phyloP scores from a whole-genome alignment of 2,888 invertebrate species.

The Corbicula japonica region DNA sequence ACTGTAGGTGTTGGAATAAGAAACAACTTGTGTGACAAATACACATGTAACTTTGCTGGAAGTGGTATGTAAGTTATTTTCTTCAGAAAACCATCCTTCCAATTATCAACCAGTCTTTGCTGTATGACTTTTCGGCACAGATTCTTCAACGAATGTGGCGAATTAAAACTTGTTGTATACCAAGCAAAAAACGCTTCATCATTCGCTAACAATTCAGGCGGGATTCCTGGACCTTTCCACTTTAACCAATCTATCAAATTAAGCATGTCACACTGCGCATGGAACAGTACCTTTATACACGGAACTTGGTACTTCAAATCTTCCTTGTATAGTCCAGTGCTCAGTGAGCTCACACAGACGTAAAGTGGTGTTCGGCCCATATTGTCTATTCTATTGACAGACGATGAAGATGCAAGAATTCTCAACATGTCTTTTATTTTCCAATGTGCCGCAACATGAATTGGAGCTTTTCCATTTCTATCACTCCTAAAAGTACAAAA shows the following conservation, averaged over 20 bases:
- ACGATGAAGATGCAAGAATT: slow-evolving; percentile 79
- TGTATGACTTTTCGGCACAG: slow-evolving; percentile 86
- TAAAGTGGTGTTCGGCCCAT: slow-evolving; percentile 85
- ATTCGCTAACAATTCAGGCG: slow-evolving; percentile 79
- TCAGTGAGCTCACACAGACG: slow-evolving; percentile 85
- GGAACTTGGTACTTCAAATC: slow-evolving; percentile 85
- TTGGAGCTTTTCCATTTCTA: slow-evolving; percentile 83
- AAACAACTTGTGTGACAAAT: slow-evolving; percentile 83
- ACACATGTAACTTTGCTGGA: slow-evolving; percentile 83
- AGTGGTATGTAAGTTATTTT: slow-evolving; percentile 81
- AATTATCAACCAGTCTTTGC: slow-evolving; percentile 77
- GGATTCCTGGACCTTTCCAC: slow-evolving; percentile 85
- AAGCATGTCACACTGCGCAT: slow-evolving; percentile 86
- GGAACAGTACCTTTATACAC: slow-evolving; percentile 83
- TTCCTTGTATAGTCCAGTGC: slow-evolving; percentile 85
- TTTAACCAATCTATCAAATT: slow-evolving; percentile 86
- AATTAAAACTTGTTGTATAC: slow-evolving; percentile 81
- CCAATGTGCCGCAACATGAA: slow-evolving; percentile 86
- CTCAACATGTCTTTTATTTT: slow-evolving; percentile 84
- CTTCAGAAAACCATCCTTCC: slow-evolving; percentile 78
- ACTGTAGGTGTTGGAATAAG: slow-evolving; percentile 75
- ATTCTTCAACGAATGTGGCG: slow-evolving; percentile 85
- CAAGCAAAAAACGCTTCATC: slow-evolving; percentile 82
- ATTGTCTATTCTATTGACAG: slow-evolving; percentile 83
- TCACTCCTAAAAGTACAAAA: slow-evolving; percentile 78